A percentile compares a stretch with the other conserved stretches of the same genome.
These are phyloP conservation scores for Pseudococcus jackbeardsleyi DNA, from an alignment of 2,888 invertebrate genomes.

Conservation along the genomic window DNA sequence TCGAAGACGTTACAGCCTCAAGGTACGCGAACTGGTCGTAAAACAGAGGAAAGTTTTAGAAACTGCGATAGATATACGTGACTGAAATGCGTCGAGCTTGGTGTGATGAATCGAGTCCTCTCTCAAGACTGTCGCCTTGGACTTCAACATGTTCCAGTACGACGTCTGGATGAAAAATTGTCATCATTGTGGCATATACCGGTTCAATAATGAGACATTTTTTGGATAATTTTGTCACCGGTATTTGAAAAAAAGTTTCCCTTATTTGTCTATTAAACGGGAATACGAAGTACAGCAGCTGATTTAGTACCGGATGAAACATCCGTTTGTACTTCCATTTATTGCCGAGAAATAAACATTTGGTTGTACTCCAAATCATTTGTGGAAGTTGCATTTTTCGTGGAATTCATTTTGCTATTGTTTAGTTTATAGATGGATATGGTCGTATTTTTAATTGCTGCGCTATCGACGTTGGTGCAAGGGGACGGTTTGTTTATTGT, in stretches of 20 bases:
- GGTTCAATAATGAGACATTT: background rate
- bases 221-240: background rate
- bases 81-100: background rate
- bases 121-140: too few relatives aligned
- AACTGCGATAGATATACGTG: background rate
- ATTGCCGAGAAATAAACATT: conserved; percentile 40
- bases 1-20: background rate
- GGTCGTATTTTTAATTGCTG: background rate
- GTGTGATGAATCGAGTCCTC: background rate
- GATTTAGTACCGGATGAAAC: conserved; percentile 48
- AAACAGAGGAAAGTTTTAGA: conserved; percentile 13
- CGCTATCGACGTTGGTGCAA: background rate
- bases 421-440: background rate
- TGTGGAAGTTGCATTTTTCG: conserved; percentile 44
- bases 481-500: background rate
- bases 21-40: conserved; percentile 23
- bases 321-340: conserved; percentile 38
- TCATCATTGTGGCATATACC: background rate
- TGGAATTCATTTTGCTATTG: conserved; percentile 28
- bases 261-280: background rate
- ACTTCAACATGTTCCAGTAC: background rate
- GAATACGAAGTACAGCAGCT: background rate
- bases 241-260: background rate
- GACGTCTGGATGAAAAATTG: background rate
- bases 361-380: conserved; percentile 46